These are phyloP conservation scores for Sympetrum striolatum DNA, from an alignment of 2,888 invertebrate species.

Conservation along the genomic window DNA sequence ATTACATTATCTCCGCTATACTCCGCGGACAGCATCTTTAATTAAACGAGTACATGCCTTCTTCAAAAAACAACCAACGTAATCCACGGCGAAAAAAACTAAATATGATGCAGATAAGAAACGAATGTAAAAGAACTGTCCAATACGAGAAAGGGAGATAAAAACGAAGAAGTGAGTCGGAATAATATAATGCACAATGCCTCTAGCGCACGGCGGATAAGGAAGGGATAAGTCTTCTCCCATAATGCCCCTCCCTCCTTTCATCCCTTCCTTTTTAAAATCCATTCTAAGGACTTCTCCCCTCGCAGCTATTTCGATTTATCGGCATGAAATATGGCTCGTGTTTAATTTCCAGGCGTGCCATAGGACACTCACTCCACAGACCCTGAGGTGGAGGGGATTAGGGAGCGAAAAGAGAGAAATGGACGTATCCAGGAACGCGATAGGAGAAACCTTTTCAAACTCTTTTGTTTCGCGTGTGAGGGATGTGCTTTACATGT, in stretches of 20 bases:
- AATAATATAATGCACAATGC: not conserved
- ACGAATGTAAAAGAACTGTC: not conserved
- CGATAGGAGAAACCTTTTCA: not conserved
- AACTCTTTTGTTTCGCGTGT: not conserved
- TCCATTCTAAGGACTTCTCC: not conserved
- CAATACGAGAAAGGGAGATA: not conserved
- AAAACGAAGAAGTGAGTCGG: not conserved
- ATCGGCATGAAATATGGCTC: constrained; percentile 2
- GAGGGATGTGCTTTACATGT: not conserved
- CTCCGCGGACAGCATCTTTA: too few species aligned
- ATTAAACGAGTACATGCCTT: too few species aligned
- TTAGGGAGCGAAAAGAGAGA: not conserved
- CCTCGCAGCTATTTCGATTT: not conserved
- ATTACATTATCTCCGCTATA: too few species aligned
- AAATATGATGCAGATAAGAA: not conserved
- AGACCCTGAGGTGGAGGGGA: not conserved
- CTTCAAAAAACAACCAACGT: too few species aligned
- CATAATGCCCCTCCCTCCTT: not conserved
- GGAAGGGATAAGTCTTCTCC: not conserved
- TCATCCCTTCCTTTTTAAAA: not conserved
- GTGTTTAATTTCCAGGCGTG: constrained; percentile 1
- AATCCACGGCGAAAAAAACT: not conserved
- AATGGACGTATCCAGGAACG: not conserved
- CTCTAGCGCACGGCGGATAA: not conserved
- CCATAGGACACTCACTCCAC: not conserved